These are phyloP conservation scores for Monomorium pharaonis DNA, from an alignment of 1,140 invertebrate species.

Conservation along the genomic window DNA sequence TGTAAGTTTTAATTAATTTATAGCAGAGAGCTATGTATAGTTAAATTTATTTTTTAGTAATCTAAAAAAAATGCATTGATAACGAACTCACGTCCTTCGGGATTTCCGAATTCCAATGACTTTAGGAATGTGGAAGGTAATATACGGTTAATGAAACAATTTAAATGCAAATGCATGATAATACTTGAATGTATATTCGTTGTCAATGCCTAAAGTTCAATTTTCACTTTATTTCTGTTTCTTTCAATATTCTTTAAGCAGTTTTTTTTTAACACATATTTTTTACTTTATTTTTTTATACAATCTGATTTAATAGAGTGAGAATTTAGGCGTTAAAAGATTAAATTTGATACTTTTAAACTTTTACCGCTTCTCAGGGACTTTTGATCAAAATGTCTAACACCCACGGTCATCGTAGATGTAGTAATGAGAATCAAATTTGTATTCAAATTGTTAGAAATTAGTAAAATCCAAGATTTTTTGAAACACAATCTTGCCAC, in stretches of 20 bases:
- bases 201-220: neutral
- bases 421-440: neutral
- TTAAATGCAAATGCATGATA: constrained; percentile 2
- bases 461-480: constrained; percentile 41
- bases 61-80: neutral
- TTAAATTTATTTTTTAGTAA: neutral
- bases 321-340: neutral
- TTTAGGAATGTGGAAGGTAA: neutral
- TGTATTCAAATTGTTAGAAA: constrained; percentile 39
- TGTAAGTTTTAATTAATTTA: neutral
- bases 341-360: neutral
- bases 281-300: neutral
- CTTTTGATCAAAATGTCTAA: neutral
- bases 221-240: neutral
- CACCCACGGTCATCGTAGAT: neutral
- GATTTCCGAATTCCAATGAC: constrained; percentile 16
- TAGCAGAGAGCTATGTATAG: neutral
- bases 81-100: constrained; percentile 20
- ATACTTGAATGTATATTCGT: neutral
- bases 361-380: neutral
- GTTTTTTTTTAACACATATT: neutral
- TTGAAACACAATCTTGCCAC: neutral
- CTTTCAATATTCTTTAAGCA: neutral
- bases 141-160: neutral
- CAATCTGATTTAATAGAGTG: neutral